Conservation (phyloP, 2,888 invertebrate genomes). For the Ariolimax columbianus region DNA sequence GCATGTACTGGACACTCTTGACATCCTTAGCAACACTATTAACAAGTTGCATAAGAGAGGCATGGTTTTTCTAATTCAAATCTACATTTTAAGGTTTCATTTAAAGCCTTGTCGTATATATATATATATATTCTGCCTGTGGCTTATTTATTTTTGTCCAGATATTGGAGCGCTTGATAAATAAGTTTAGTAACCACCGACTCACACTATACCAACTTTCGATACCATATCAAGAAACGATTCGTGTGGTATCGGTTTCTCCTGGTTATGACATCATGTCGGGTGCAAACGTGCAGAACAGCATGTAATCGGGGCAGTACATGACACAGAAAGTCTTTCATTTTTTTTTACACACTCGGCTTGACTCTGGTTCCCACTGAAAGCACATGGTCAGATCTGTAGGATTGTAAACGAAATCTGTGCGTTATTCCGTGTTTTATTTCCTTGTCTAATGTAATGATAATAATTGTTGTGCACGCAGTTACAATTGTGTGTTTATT, state of each 20-base stretch:
- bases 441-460: not conserved
- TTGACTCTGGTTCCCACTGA: not conserved
- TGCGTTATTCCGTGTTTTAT: not conserved
- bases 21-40: too few species aligned
- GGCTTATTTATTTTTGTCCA: too few species aligned
- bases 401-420: not conserved
- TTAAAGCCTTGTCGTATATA: too few species aligned
- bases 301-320: slow-evolving; percentile 35
- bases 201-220: too few species aligned
- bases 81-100: too few species aligned
- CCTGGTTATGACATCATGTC: slow-evolving; percentile 22
- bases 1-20: too few species aligned
- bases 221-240: slow-evolving; percentile 9
- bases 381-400: slow-evolving; percentile 2
- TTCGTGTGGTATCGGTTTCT: not conserved
- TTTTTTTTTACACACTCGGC: not conserved
- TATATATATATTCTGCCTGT: too few species aligned
- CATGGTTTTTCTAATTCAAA: too few species aligned
- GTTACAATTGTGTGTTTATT: not conserved
- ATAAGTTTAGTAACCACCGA: too few species aligned
- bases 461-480: too few species aligned
- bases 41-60: too few species aligned
- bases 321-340: slow-evolving; percentile 22
- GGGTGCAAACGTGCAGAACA: slow-evolving; percentile 35
- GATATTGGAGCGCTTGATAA: too few species aligned